Evolutionary conservation across 2,113 vertebrate genomes (phyloP).

Genomic region (Passer domesticus): DNA sequence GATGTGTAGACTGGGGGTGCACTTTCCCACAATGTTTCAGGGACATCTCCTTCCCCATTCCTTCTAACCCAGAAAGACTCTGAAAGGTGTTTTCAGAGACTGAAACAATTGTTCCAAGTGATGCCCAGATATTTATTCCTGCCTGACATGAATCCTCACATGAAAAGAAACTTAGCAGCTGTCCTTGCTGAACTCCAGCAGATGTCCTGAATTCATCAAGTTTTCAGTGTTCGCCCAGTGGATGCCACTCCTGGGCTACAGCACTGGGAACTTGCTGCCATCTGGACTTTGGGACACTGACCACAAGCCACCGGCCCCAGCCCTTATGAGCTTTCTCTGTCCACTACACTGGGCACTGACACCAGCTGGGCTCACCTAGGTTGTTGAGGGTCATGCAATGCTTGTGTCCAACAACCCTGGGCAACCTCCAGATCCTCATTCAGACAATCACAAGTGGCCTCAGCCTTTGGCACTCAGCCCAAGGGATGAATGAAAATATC

Average conservation of each 20-base stretch:
- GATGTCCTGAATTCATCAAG: background rate
- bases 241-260: background rate
- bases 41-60: background rate
- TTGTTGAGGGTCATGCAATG: background rate
- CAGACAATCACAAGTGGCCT: background rate
- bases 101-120: background rate
- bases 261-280: no score
- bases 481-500: background rate
- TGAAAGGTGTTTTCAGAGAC: background rate
- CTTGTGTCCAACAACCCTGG: background rate
- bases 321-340: background rate
- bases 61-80: background rate
- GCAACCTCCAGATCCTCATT: background rate
- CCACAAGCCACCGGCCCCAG: background rate
- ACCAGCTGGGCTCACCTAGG: accelerated
- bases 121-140: background rate
- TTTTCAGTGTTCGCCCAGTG: background rate
- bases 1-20: accelerated
- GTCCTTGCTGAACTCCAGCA: background rate
- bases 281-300: background rate
- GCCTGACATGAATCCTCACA: background rate
- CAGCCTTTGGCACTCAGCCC: background rate
- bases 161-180: background rate
- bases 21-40: background rate
- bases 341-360: no score